phyloP scores from a whole-genome alignment of 2,113 vertebrate genomes.

The Pampusana beccarii region DNA sequence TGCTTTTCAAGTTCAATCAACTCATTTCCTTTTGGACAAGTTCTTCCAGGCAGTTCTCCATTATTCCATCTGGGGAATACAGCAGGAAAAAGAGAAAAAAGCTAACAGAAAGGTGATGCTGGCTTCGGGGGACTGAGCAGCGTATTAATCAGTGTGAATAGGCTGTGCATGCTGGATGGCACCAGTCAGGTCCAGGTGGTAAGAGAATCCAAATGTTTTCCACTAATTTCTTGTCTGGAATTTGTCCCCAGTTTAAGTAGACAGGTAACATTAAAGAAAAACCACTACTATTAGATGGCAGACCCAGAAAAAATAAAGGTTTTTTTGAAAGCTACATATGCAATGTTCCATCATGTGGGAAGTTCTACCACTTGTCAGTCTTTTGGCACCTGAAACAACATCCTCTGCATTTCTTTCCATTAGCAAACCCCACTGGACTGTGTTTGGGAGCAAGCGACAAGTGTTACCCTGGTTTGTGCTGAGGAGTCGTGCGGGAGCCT shows the following conservation, averaged over 20 bases:
- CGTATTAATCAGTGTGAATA: background rate
- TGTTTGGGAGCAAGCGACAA: background rate
- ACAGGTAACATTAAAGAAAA: background rate
- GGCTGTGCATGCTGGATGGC: background rate
- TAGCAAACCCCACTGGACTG: background rate
- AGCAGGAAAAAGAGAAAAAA: background rate
- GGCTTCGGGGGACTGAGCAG: background rate
- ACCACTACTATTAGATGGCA: background rate
- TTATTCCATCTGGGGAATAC: background rate
- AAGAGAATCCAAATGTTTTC: background rate
- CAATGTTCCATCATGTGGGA: background rate
- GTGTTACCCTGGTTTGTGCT: background rate
- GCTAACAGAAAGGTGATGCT: background rate
- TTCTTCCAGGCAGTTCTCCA: background rate
- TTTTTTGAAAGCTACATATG: background rate
- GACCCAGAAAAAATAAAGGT: fast-evolving
- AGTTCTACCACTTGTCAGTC: background rate
- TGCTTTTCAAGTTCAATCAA: background rate
- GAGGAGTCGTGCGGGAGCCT: background rate
- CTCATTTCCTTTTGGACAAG: background rate
- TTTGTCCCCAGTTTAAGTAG: background rate
- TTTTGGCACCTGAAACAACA: background rate
- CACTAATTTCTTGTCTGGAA: background rate
- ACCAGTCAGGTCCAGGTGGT: background rate
- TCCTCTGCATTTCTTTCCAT: background rate